Percentiles rank a stretch among this genome's conserved stretches.
phyloP scores from a whole-genome alignment of 2,888 invertebrate genomes.

The Habroteleia sp. region DNA sequence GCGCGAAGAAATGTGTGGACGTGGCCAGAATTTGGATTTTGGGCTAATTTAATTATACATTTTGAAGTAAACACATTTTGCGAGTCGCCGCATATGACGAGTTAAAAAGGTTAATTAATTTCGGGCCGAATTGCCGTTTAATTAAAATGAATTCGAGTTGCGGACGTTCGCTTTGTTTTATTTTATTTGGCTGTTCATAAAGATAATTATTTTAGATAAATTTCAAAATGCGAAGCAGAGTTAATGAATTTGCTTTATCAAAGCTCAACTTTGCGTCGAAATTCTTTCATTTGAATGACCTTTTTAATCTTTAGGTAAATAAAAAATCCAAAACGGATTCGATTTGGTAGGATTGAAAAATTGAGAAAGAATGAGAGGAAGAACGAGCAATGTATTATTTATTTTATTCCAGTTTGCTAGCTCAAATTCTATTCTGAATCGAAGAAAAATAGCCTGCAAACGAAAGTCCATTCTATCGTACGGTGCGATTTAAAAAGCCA shows the following conservation, averaged over 20 bases:
- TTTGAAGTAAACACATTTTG: slow-evolving; percentile 8
- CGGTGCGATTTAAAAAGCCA: slow-evolving; percentile 13
- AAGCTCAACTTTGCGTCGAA: no score
- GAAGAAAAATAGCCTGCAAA: slow-evolving; percentile 2
- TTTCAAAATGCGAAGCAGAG: background rate
- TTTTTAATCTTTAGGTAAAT: no score
- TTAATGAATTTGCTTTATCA: slow-evolving; percentile 6
- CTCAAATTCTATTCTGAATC: no score
- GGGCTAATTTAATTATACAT: slow-evolving; percentile 13
- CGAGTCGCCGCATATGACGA: background rate
- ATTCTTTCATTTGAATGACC: no score
- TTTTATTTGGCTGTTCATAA: background rate
- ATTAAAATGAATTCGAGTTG: background rate
- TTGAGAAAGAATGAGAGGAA: no score
- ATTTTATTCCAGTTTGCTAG: slow-evolving; percentile 8
- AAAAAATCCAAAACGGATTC: no score
- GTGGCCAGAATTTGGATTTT: slow-evolving; percentile 14
- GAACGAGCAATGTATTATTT: background rate
- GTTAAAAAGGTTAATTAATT: slow-evolving; percentile 20
- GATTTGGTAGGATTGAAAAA: no score
- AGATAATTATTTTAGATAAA: slow-evolving; percentile 29
- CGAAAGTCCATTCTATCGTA: slow-evolving; percentile 2
- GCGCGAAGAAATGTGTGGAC: background rate
- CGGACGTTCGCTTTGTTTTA: no score
- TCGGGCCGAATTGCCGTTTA: slow-evolving; percentile 11